Evolutionary conservation across 35 echinoderm and acorn worm species (phyloP), one percentile per base, ranked within the genome.

Genomic region (Heliocidaris erythrogramma): DNA sequence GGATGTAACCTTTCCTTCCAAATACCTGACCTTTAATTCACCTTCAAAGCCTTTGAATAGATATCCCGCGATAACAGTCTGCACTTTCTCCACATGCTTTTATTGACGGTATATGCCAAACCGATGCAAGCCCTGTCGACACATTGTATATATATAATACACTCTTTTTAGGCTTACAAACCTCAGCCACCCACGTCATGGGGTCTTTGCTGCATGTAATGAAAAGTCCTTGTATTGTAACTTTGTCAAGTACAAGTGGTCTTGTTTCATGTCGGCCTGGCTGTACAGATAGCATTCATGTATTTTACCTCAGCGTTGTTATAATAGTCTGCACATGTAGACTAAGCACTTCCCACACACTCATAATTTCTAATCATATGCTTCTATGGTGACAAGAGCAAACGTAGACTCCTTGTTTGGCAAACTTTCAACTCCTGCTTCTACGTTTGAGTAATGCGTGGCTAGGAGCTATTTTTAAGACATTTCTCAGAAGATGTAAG

Each of bases 41-140:
- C 65, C 65, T 78, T 78, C 65, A 78, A 18, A 78, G 65, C 65
- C 65, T n/a, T 78, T 78, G 27, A 78, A 78, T 78, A 78, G 65
- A n/a, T 78, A 27, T 78, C 18, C 17, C 5, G 4, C 65, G 1
- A 21, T 78, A 24, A 18, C 65, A 78, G 65, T 78, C 65, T 78
- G 65, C 65, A 78, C 65, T 78, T 78, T 78, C 17, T 78, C 65
- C 65, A 78, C 27, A 7, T 78, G 65, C 65, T 78, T n/a, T 78
- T 7, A 56, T 56, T 56, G 2, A 56, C 52, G 11, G 1, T 56
- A 56, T 56, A 56, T 56, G 52, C 52, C 14, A 56, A 56, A 56
- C 52, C 14, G 52, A 56, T 56, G 11, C 52, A 56, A 14, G 52
- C 52, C 52, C 9, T 56, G 52, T 56, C 14, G 14, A 56, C 52